Percentiles rank a stretch among this genome's conserved stretches.
Evolutionary conservation across 2,797 vertebrate genomes (phyloP).

Genomic region (Bovichtus variegatus): DNA sequence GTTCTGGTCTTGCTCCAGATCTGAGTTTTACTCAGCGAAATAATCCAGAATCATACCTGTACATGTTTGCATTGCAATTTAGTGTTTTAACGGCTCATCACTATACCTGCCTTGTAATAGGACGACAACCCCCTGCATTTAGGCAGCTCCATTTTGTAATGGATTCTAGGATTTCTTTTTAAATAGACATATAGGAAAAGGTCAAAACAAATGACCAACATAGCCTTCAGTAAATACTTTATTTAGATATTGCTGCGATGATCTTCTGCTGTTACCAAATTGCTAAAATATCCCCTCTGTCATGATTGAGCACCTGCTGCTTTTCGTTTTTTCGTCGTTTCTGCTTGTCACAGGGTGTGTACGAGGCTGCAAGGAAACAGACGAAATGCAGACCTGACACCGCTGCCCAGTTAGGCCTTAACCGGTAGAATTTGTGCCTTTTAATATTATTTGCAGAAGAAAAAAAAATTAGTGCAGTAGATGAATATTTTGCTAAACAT

Average conservation of each 20-base stretch:
- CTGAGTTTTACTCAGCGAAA: neutral
- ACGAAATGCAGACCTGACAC: neutral
- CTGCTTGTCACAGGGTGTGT: neutral
- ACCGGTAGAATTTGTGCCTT: neutral
- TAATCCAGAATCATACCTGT: neutral
- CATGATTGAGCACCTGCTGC: neutral
- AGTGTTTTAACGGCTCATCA: neutral
- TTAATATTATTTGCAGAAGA: neutral
- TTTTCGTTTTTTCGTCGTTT: neutral
- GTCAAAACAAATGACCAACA: no score
- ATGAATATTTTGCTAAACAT: neutral
- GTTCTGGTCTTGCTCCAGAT: neutral
- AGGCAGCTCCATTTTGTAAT: neutral
- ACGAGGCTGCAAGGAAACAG: neutral
- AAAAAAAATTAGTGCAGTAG: neutral
- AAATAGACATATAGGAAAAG: no score
- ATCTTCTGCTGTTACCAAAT: conserved; percentile 9
- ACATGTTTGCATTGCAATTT: no score
- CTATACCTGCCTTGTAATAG: neutral
- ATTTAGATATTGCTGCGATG: neutral
- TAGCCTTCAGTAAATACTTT: neutral
- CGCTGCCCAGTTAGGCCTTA: neutral
- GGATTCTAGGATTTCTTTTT: no score
- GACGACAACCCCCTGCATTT: neutral
- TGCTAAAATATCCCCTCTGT: neutral